Evolutionary conservation across 1,140 invertebrate genomes (phyloP).

Genomic region (Schmidtea mediterranea): DNA sequence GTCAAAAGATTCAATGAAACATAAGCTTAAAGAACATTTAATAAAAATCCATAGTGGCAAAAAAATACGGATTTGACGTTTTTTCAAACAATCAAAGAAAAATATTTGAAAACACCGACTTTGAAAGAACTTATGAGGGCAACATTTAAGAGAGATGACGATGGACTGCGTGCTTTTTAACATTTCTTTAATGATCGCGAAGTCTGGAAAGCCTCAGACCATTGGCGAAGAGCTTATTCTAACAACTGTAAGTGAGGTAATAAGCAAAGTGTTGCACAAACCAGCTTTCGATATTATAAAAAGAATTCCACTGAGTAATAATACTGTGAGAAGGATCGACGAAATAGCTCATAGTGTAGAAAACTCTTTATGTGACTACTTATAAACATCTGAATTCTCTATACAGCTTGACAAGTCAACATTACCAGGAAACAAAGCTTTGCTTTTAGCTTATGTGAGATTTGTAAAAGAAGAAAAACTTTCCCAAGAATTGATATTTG

Average conservation of each 20-base stretch:
- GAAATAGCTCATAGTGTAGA: background rate
- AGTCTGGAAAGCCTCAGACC: background rate
- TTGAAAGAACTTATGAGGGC: too few relatives aligned
- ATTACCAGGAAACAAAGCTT: background rate
- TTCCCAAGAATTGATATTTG: constrained; percentile 9
- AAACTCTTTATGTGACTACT: background rate
- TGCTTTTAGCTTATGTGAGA: background rate
- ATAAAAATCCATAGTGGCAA: too few relatives aligned
- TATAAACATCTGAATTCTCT: background rate
- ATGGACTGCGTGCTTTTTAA: too few relatives aligned
- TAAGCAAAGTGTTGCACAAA: background rate
- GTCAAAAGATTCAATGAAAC: too few relatives aligned
- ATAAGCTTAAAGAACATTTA: too few relatives aligned
- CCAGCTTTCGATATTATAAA: background rate
- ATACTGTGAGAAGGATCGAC: background rate
- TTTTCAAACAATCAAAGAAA: too few relatives aligned
- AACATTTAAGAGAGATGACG: too few relatives aligned
- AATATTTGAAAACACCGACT: too few relatives aligned
- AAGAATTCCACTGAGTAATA: background rate
- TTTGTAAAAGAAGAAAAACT: constrained; percentile 2
- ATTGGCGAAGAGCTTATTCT: constrained; percentile 1
- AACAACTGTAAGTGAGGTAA: background rate
- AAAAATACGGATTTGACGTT: too few relatives aligned
- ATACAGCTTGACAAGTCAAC: background rate
- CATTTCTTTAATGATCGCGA: background rate